These are phyloP conservation scores for Adrianichthys oophorus DNA, from an alignment of 2,797 vertebrate species.

Conservation along the genomic window DNA sequence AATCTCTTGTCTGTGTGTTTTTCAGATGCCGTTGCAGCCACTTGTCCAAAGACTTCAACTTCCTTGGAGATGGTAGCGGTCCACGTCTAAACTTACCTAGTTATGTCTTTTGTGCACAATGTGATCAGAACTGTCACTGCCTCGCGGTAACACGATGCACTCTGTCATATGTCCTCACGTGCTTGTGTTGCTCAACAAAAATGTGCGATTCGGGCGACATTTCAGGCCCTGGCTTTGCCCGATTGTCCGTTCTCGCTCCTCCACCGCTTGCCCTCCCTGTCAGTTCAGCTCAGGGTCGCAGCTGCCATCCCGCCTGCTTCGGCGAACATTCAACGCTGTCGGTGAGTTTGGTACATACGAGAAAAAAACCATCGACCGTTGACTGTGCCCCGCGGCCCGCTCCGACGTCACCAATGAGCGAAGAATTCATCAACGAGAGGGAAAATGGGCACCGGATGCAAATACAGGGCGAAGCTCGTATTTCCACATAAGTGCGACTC, in stretches of 20 bases:
- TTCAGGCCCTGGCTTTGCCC: slow-evolving; percentile 17
- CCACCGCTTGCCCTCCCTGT: slow-evolving; percentile 34
- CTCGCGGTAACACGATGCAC: slow-evolving; percentile 40
- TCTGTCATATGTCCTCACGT: slow-evolving; percentile 47
- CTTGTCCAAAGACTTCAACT: slow-evolving; percentile 26
- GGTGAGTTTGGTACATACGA: slow-evolving; percentile 94
- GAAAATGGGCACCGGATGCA: slow-evolving; percentile 42
- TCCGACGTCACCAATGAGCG: slow-evolving; percentile 29
- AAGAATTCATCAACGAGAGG: slow-evolving; percentile 28
- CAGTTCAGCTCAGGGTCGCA: slow-evolving; percentile 41
- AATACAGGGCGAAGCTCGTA: slow-evolving; percentile 24
- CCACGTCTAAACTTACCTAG: slow-evolving; percentile 13
- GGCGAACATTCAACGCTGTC: slow-evolving; percentile 98
- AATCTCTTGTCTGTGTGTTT: slow-evolving; percentile 48
- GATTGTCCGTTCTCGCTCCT: slow-evolving; percentile 14
- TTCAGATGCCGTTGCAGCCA: slow-evolving; percentile 52
- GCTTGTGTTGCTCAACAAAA: slow-evolving; percentile 35
- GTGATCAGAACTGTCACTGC: slow-evolving; percentile 26
- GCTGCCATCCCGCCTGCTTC: slow-evolving; percentile 75
- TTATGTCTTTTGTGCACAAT: slow-evolving; percentile 14
- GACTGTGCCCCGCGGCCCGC: slow-evolving; percentile 95
- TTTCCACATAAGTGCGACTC: slow-evolving; percentile 40
- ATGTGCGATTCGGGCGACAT: slow-evolving; percentile 39
- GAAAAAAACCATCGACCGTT: slow-evolving; percentile 99
- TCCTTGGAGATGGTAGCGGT: slow-evolving; percentile 24